These are phyloP conservation scores for Megalonaias nervosa DNA, from an alignment of 1,140 invertebrate genomes.

Conservation along the genomic window DNA sequence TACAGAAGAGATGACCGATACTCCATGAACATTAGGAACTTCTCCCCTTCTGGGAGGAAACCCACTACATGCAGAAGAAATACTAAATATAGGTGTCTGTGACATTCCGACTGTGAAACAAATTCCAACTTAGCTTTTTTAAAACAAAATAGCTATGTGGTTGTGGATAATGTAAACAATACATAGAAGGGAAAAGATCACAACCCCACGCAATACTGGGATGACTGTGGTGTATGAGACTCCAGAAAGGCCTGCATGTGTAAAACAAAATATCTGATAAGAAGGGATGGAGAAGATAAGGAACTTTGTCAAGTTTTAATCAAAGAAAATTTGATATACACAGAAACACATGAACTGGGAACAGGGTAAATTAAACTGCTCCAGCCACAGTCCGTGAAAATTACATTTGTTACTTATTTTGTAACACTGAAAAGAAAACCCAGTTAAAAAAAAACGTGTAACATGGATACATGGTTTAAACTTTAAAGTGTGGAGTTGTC, in stretches of 20 bases:
- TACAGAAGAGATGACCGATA: too few species aligned
- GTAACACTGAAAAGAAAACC: too few species aligned
- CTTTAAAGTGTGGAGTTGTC: too few species aligned
- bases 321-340: neutral
- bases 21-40: too few species aligned
- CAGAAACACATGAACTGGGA: neutral
- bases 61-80: neutral
- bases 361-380: neutral
- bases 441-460: too few species aligned
- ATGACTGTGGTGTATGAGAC: slow-evolving; percentile 11
- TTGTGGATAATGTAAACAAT: slow-evolving; percentile 2
- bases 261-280: neutral
- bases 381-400: neutral
- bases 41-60: neutral
- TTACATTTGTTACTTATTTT: slow-evolving; percentile 4
- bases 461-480: too few species aligned
- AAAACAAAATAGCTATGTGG: slow-evolving; percentile 6
- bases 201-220: slow-evolving; percentile 1
- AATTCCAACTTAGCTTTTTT: too few species aligned
- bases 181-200: neutral
- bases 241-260: neutral
- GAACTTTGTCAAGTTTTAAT: neutral
- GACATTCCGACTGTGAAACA: slow-evolving; percentile 6
- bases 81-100: slow-evolving; percentile 11
- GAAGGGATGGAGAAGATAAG: neutral